These are phyloP conservation scores for Monoplex corrugatus DNA, from an alignment of 2,888 invertebrate genomes.

Conservation along the genomic window DNA sequence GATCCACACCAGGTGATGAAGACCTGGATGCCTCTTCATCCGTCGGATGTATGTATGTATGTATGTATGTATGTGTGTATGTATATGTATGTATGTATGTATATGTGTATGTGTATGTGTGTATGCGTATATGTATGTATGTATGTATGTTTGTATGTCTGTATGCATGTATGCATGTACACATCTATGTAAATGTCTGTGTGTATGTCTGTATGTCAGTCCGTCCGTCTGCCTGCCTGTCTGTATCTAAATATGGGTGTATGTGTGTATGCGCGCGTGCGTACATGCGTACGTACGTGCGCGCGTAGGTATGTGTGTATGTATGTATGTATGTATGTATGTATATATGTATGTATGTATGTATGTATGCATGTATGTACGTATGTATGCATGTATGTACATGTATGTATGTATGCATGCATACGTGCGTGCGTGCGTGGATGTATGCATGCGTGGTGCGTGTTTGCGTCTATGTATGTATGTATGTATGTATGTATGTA, in stretches of 20 bases:
- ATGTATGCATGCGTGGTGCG: neutral
- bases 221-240: neutral
- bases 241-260: neutral
- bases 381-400: neutral
- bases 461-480: neutral
- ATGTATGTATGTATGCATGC: neutral
- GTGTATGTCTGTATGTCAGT: slow-evolving; percentile 30
- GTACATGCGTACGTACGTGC: slow-evolving; percentile 16
- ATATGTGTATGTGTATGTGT: neutral
- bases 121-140: neutral
- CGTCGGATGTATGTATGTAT: neutral
- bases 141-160: neutral
- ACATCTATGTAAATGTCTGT: neutral
- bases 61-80: neutral
- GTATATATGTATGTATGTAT: neutral
- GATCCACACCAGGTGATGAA: neutral
- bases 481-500: neutral
- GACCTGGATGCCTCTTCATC: neutral
- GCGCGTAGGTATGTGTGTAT: neutral
- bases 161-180: slow-evolving; percentile 28
- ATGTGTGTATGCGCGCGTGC: neutral
- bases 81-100: slow-evolving; percentile 25
- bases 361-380: neutral
- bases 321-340: neutral
- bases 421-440: neutral